Evolutionary conservation across 2,113 vertebrate genomes (phyloP), one percentile per base, ranked within the genome.

Genomic region (Ploceus nigricollis): DNA sequence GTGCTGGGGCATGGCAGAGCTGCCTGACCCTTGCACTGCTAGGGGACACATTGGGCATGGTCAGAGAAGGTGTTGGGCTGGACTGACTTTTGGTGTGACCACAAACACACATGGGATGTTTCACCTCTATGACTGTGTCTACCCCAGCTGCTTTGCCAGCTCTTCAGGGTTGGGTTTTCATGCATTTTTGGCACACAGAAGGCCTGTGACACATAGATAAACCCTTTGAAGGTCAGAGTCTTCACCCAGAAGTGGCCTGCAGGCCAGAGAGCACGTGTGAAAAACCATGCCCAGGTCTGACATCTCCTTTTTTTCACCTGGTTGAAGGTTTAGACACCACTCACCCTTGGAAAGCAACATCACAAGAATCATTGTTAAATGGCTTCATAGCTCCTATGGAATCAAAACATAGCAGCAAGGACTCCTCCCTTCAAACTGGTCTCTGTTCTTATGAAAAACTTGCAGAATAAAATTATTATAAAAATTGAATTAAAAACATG

Each of bases 181-280:
- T n/a, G 42, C 11, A 18, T 42, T 69, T 58, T 57, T 72, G 45
- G 53, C 44, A 77, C 40, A 65, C 21, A 45, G 20, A 27, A 50
- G 18, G 56, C 18, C 47, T 23, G 7, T 70, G 54, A 40, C 3
- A 3, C 0, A 3, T 11, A 14, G 18, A 78, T 17, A 0, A 4
- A 21, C 7, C 8, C 30, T 83, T n/a, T 53, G 20, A 70, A 78
- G 24, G 21, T 17, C 30, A 57, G 31, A 11, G 23, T 30, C 25
- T 83, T 94, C 89, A 82, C 18, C 8, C 35, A 89, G 23, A 25
- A 28, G 45, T 61, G 54, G 13, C 13, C n/a, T 65, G 31, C 28
- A 44, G 50, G 54, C 37, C 51, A 73, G 28, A 30, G 0, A 9
- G 51, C 5, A 40, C 1, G 1, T 35, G 37, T 90, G 54, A 85